Evolutionary conservation across 2,888 invertebrate species (phyloP).

Genomic region (Vanessa cardui): DNA sequence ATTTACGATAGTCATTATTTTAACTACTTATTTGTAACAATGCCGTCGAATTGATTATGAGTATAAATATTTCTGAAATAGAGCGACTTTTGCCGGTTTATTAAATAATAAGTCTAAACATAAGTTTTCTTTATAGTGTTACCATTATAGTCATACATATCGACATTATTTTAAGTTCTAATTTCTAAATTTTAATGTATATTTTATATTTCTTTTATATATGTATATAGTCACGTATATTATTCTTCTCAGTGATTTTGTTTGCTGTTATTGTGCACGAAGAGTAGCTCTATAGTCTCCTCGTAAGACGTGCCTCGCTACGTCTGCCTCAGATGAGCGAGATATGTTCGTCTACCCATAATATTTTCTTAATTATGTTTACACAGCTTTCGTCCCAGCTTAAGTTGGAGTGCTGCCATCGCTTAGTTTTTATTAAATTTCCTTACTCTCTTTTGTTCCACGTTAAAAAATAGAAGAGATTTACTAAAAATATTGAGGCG

Average conservation of each 20-base stretch:
- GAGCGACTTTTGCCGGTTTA: no score
- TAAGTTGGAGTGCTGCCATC: constrained; percentile 42
- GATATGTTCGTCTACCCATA: constrained; percentile 42
- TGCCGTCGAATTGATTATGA: no score
- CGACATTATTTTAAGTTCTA: not conserved
- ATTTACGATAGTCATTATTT: not conserved
- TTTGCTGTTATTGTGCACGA: constrained; percentile 26
- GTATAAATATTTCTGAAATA: no score
- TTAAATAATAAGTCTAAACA: no score
- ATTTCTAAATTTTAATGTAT: not conserved
- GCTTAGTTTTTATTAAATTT: constrained; percentile 49
- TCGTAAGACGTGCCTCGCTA: constrained; percentile 47
- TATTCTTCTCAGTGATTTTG: constrained; percentile 13
- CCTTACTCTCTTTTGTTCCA: constrained; percentile 43
- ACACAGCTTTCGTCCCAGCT: constrained; percentile 40
- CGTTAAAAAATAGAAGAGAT: constrained; percentile 45
- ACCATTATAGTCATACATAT: no score
- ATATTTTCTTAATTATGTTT: constrained; percentile 56
- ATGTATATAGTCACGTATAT: constrained; percentile 1
- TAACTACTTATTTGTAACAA: no score
- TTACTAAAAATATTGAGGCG: constrained; percentile 40
- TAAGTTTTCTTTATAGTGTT: no score
- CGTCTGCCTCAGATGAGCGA: constrained; percentile 46
- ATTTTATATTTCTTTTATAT: not conserved
- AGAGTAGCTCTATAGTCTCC: constrained; percentile 24